phyloP scores from a whole-genome alignment of 2,888 invertebrate genomes.

The Penaeus monodon region DNA sequence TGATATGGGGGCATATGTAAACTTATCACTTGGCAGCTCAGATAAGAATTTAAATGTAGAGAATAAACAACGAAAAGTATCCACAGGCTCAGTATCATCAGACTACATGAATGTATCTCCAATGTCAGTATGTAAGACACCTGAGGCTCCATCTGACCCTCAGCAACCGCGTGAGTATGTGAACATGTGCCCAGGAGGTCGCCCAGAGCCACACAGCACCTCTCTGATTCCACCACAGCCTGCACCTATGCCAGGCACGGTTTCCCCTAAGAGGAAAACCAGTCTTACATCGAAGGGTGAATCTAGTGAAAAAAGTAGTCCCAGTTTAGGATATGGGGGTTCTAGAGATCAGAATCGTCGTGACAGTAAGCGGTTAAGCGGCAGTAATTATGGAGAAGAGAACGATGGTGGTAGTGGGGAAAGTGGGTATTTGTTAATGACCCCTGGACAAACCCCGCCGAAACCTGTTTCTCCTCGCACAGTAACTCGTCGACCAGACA shows the following conservation, averaged over 20 bases:
- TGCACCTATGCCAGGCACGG: constrained; percentile 4
- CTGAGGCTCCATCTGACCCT: neutral
- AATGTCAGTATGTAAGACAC: constrained; percentile 27
- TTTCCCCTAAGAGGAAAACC: constrained; percentile 19
- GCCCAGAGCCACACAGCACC: constrained; percentile 18
- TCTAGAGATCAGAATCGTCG: constrained; percentile 36
- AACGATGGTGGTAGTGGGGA: constrained; percentile 20
- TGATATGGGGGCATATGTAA: constrained; percentile 52
- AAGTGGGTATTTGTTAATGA: constrained; percentile 53
- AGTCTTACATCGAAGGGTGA: constrained; percentile 1
- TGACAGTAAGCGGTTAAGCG: constrained; percentile 35
- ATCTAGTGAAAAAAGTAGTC: constrained; percentile 1
- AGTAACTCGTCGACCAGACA: constrained; percentile 54
- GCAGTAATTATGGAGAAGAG: constrained; percentile 8
- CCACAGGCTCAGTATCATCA: constrained; percentile 34
- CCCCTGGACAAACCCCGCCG: constrained; percentile 45
- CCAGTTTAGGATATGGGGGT: constrained; percentile 17
- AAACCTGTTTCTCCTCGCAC: constrained; percentile 43
- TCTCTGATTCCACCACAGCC: constrained; percentile 8
- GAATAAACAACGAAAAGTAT: constrained; percentile 43
- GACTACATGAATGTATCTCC: constrained; percentile 57
- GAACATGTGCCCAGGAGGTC: constrained; percentile 57
- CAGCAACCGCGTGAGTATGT: constrained; percentile 34
- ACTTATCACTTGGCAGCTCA: constrained; percentile 36
- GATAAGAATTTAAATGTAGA: constrained; percentile 32